Evolutionary conservation across 2,888 invertebrate genomes (phyloP).

Genomic region (Brachypterus glaber): DNA sequence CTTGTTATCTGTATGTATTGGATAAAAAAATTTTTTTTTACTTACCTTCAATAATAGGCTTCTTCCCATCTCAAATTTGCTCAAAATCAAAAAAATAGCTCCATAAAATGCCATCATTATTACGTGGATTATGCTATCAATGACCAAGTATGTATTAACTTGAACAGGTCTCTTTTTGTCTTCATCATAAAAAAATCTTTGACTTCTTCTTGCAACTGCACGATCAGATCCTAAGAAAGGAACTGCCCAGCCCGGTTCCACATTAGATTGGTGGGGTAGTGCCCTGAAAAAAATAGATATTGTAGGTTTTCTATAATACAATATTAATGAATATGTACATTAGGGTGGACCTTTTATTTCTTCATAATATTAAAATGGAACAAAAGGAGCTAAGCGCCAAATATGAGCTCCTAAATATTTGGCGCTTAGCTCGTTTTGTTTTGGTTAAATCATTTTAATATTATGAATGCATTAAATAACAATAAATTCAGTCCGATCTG

Average conservation of each 20-base stretch:
- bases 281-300: slow-evolving; percentile 15
- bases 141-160: slow-evolving; percentile 55
- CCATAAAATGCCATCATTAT: slow-evolving; percentile 48
- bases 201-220: slow-evolving; percentile 72
- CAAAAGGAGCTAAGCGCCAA: no score
- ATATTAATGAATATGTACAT: no score
- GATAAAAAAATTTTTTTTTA: slow-evolving; percentile 7
- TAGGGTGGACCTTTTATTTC: no score
- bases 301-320: neutral
- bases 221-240: slow-evolving; percentile 77
- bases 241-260: slow-evolving; percentile 27
- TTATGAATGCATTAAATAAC: no score
- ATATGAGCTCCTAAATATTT: no score
- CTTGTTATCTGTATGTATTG: no score
- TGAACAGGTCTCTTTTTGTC: slow-evolving; percentile 68
- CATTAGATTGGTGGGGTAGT: slow-evolving; percentile 22
- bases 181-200: slow-evolving; percentile 60
- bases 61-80: slow-evolving; percentile 47
- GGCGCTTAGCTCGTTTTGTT: no score
- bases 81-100: slow-evolving; percentile 46
- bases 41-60: slow-evolving; percentile 53
- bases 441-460: no score
- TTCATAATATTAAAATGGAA: no score
- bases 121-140: slow-evolving; percentile 45
- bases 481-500: no score